Base-by-base conservation (phyloP, 2,888 invertebrate species). In the Coecobrya sp. region DNA sequence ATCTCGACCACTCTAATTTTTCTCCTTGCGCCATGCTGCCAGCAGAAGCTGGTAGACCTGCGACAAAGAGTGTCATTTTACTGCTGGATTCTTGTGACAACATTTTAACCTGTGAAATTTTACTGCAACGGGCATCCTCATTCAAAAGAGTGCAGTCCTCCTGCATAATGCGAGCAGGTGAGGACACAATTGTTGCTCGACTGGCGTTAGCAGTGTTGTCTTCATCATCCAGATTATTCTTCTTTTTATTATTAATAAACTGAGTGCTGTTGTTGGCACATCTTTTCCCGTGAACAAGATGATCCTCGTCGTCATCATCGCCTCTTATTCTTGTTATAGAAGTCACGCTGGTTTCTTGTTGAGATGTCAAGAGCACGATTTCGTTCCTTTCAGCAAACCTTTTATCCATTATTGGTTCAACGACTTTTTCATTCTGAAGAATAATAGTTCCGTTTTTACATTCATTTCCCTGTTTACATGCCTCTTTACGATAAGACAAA, bases 371-470 rank as follows among this genome's bases (percentile, higher is more conserved):
- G 91, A 87, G 73, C 87, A 87, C 91, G 86, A 91, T 84, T 82
- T 91, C 82, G 62, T 79, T 91, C 70, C 87, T 82, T 91, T 86
- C 87, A 86, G 49, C 91, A 84, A 87, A 45, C 73, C 79, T 84
- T 91, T 91, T 91, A 84, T 91, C 91, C 91, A 91, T 91, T 87
- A 93, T 93, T 93, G 91, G 93, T 93, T 93, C 93, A 93, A 93
- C 91, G 93, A 93, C 93, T 92, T 93, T 88, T 86, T 86, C 91
- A 79, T 81, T 79, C 86, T 91, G 81, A 49, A 81, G 62, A 86
- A 82, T 70, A 90, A 85, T 90, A 73, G 90, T 85, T 90, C 90
- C 90, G 90, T 90, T 89, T 84, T 89, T 89, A 55, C 73, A 89
- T 70, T 68, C 89, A 84, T 89, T 90, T 90, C 85, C 90, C 90